phyloP scores from a whole-genome alignment of 2,113 vertebrate species.

The Pseudolaguvia tuberculata region DNA sequence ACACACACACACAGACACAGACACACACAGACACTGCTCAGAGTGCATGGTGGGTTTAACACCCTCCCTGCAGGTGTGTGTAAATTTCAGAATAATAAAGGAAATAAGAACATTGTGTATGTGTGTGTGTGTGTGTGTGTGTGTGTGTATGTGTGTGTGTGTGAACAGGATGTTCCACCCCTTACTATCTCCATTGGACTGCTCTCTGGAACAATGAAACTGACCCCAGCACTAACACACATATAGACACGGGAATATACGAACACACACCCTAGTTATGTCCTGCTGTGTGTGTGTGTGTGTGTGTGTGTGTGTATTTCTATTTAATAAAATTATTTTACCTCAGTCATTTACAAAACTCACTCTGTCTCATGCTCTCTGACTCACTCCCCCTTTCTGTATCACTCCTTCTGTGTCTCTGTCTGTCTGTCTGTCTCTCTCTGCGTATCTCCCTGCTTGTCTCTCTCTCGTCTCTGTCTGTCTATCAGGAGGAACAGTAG shows the following conservation, averaged over 20 bases:
- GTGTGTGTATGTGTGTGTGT: neutral
- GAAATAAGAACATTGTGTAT: slow-evolving; percentile 11
- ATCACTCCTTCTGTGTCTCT: no score
- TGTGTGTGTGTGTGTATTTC: no score
- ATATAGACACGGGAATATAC: slow-evolving; percentile 29
- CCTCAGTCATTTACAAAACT: no score
- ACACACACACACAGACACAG: no score
- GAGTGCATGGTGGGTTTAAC: no score
- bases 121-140: neutral
- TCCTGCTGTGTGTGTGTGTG: no score
- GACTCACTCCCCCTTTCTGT: neutral
- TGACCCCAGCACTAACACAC: slow-evolving; percentile 31
- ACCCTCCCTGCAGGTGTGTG: neutral
- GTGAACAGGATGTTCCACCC: slow-evolving; percentile 49
- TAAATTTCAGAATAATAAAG: slow-evolving; percentile 2
- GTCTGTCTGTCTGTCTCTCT: no score
- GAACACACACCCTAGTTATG: slow-evolving; percentile 33
- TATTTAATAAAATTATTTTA: no score
- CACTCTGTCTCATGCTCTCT: neutral
- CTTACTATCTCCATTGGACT: slow-evolving; percentile 36
- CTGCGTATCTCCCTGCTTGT: no score
- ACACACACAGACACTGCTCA: no score
- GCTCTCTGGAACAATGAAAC: slow-evolving; percentile 44
- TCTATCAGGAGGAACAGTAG: no score
- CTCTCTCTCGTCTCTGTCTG: no score